Evolutionary conservation across 2,888 invertebrate genomes (phyloP).

Genomic region (Zygogramma bicolorata): DNA sequence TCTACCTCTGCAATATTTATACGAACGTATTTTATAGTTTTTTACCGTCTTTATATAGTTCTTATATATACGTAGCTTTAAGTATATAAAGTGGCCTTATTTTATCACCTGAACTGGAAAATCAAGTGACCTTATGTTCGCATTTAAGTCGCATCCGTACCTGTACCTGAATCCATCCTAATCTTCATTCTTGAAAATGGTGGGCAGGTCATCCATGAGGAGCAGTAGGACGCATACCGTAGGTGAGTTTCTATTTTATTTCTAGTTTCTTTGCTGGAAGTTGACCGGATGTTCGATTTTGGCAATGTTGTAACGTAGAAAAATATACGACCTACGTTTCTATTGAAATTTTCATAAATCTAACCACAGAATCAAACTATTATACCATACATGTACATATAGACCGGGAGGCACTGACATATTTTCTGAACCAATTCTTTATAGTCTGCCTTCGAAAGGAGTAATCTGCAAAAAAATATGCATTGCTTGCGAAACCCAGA

Average conservation of each 20-base stretch:
- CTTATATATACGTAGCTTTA: constrained; percentile 43
- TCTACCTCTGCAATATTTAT: constrained; percentile 59
- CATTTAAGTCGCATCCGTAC: constrained; percentile 50
- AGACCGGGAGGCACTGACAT: too few relatives aligned
- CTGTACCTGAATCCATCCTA: constrained; percentile 51
- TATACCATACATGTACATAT: too few relatives aligned
- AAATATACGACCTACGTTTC: background rate
- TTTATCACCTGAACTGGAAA: constrained; percentile 51
- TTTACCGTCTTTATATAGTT: constrained; percentile 39
- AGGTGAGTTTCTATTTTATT: constrained; percentile 55
- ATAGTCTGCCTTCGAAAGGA: too few relatives aligned
- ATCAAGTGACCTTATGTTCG: constrained; percentile 58
- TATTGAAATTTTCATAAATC: too few relatives aligned
- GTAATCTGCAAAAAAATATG: too few relatives aligned
- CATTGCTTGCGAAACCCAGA: too few relatives aligned
- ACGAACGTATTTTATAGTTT: constrained; percentile 51
- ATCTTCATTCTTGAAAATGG: constrained; percentile 52
- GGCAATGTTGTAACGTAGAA: background rate
- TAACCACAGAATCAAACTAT: too few relatives aligned
- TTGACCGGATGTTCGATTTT: background rate
- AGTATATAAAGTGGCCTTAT: constrained; percentile 56
- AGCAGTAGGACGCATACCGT: constrained; percentile 60
- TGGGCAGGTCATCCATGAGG: constrained; percentile 63
- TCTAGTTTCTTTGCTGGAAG: background rate
- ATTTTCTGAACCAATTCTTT: too few relatives aligned